Evolutionary conservation across 2,797 vertebrate species (phyloP).

Genomic region (Premnoplex brunnescens): DNA sequence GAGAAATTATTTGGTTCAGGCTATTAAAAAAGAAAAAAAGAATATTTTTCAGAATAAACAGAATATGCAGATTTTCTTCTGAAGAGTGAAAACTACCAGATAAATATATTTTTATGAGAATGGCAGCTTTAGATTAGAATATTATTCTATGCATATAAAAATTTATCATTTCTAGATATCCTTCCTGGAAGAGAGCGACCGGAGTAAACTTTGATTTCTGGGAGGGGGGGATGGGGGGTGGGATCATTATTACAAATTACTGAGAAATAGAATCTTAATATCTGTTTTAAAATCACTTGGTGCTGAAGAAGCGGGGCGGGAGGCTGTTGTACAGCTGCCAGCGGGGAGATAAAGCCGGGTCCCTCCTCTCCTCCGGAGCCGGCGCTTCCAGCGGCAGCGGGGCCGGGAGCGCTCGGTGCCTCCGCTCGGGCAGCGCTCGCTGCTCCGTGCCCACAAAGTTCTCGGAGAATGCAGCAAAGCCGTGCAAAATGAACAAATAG

Average conservation of each 20-base stretch:
- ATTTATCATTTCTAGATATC: background rate
- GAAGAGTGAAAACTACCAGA: constrained; percentile 27
- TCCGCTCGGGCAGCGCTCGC: background rate
- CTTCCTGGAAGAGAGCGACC: background rate
- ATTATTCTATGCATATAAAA: background rate
- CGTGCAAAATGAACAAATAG: no score
- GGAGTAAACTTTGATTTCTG: constrained; percentile 5
- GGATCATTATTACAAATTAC: background rate
- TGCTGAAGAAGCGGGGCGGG: background rate
- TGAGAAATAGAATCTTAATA: background rate
- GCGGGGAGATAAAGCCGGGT: background rate
- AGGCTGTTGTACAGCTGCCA: background rate
- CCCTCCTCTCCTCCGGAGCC: background rate
- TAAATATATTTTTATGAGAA: constrained; percentile 41
- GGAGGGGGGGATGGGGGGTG: no score
- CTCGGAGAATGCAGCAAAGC: accelerated
- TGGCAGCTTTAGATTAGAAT: constrained; percentile 9
- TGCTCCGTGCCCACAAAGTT: background rate
- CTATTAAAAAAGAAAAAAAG: constrained; percentile 84
- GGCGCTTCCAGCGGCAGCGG: background rate
- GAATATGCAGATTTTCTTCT: constrained; percentile 68
- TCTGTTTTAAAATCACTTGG: background rate
- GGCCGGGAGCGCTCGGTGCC: background rate
- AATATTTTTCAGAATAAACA: constrained; percentile 89
- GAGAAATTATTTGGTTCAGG: constrained; percentile 96